Conservation (phyloP, 2,113 vertebrate species). For the Aldabrachelys gigantea region DNA sequence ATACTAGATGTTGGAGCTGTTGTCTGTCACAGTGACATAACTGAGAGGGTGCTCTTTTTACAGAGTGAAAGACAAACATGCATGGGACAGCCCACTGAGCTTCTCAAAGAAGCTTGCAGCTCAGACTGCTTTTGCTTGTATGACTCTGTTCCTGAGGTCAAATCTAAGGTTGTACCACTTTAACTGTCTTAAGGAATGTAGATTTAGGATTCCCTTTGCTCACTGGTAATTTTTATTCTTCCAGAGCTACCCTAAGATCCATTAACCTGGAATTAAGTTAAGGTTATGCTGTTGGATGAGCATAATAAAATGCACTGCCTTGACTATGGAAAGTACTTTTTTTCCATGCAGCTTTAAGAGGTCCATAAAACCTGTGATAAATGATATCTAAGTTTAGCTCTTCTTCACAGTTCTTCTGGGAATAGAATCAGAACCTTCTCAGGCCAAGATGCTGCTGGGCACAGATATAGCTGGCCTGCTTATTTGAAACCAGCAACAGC, state of each 20-base stretch:
- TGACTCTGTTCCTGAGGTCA: background rate
- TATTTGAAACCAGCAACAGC: conserved; percentile 62
- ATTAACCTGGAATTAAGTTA: conserved; percentile 63
- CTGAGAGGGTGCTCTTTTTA: background rate
- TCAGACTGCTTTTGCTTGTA: background rate
- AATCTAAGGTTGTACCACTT: background rate
- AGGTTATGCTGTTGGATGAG: conserved; percentile 49
- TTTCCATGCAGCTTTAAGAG: conserved; percentile 37
- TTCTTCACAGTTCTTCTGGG: conserved; percentile 42
- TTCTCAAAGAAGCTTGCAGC: background rate
- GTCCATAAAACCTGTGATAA: conserved; percentile 62
- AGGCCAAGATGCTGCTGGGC: background rate
- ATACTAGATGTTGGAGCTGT: background rate
- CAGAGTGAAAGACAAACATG: background rate
- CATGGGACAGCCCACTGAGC: background rate
- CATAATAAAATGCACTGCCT: conserved; percentile 42
- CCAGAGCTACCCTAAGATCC: conserved; percentile 30
- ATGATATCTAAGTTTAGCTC: conserved; percentile 46
- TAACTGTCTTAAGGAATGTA: background rate
- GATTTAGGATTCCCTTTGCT: background rate
- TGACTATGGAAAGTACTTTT: conserved; percentile 46
- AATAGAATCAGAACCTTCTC: conserved; percentile 46
- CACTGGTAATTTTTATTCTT: conserved; percentile 25
- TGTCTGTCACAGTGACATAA: background rate
- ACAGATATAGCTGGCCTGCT: conserved; percentile 33